Percentiles rank a stretch among this genome's conserved stretches.
phyloP scores from a whole-genome alignment of 2,113 vertebrate species.

The Tyto alba region DNA sequence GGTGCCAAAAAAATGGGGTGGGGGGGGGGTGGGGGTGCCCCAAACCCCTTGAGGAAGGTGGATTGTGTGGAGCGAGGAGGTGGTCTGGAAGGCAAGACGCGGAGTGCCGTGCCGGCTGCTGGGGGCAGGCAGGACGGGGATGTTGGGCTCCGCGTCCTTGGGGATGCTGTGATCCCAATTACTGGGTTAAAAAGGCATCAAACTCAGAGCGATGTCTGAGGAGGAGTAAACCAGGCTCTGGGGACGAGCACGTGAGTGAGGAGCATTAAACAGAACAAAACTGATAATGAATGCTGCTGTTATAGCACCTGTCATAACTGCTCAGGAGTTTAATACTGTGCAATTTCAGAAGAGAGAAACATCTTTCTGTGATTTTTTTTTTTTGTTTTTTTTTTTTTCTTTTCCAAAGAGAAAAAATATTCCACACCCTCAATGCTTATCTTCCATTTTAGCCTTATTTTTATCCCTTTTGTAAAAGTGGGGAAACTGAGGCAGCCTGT shows the following conservation, averaged over 20 bases:
- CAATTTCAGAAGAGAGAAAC: slow-evolving; percentile 30
- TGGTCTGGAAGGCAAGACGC: background rate
- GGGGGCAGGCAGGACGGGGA: background rate
- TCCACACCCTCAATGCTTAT: rapidly evolving
- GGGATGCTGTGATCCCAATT: background rate
- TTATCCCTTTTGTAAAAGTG: background rate
- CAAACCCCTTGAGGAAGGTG: background rate
- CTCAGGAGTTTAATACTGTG: slow-evolving; percentile 56
- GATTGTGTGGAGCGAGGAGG: background rate
- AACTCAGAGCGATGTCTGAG: background rate
- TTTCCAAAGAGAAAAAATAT: background rate
- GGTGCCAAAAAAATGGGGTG: background rate
- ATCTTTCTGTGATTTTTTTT: background rate
- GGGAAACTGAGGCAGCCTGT: background rate
- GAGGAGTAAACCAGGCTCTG: slow-evolving; percentile 11
- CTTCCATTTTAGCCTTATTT: background rate
- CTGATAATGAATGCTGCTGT: slow-evolving; percentile 63
- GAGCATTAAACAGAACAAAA: slow-evolving; percentile 57
- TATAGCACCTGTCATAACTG: slow-evolving; percentile 65
- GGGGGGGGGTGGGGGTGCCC: no score
- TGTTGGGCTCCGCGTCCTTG: rapidly evolving
- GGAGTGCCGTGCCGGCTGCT: rapidly evolving
- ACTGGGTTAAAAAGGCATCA: background rate
- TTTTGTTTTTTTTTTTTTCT: background rate
- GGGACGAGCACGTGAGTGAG: slow-evolving; percentile 38